A percentile compares a stretch with the other conserved stretches of the same genome.
phyloP scores from a whole-genome alignment of 2,113 vertebrate species.

The Rhinogobius similis region DNA sequence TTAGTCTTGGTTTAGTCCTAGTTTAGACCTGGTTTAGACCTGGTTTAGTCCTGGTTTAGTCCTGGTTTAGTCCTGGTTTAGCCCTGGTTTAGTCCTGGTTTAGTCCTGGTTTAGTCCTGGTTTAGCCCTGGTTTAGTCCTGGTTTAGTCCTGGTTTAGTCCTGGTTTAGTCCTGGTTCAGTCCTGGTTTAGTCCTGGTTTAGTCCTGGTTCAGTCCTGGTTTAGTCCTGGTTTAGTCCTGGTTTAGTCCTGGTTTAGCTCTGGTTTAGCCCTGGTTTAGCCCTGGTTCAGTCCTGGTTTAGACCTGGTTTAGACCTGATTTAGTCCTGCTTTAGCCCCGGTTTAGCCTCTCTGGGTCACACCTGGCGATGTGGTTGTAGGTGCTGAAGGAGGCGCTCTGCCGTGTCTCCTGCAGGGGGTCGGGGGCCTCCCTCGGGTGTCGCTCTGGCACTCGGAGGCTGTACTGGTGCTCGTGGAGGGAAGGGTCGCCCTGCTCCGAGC shows the following conservation, averaged over 20 bases:
- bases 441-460: constrained; percentile 30
- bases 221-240: too few relatives aligned
- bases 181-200: not conserved
- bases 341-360: not conserved
- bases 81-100: too few relatives aligned
- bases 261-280: not conserved
- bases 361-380: constrained; percentile 63
- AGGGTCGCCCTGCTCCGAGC: accelerated
- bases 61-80: too few relatives aligned
- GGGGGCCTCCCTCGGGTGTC: constrained; percentile 1
- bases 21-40: not conserved
- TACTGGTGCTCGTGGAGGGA: constrained; percentile 59
- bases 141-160: not conserved
- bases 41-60: not conserved
- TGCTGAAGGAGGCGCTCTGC: constrained; percentile 44
- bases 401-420: not conserved
- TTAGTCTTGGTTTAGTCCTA: not conserved
- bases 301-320: not conserved
- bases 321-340: not conserved
- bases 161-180: not conserved
- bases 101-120: too few relatives aligned
- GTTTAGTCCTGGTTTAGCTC: too few relatives aligned
- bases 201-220: not conserved
- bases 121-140: too few relatives aligned
- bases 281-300: not conserved